Base-by-base conservation (phyloP, 2,113 vertebrate species). In the Pantherophis guttatus region DNA sequence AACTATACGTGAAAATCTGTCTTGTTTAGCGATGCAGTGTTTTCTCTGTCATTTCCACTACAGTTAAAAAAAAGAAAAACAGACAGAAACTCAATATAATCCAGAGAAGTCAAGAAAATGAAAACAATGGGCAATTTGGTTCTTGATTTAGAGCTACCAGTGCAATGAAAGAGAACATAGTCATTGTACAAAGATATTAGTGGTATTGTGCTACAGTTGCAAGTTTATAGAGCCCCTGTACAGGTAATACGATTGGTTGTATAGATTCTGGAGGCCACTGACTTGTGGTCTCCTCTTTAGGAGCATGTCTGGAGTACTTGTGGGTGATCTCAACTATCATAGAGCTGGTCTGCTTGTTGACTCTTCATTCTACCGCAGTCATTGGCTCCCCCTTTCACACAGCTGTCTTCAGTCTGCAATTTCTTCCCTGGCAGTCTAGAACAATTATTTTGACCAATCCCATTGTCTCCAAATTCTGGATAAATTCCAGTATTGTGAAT, bases 11-110 rank as follows among this genome's bases (percentile, higher is more conserved):
- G 70, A 8, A 53, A 53, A 94, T 0, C 12, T 54, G 17, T 6
- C 8, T 29, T 93, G n/a, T 59, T 93, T 57, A 24, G 86, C 52
- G 12, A 24, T 33, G 15, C 0, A 0, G 12, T 92, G 2, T 13
- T 90, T 95, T 95, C 50, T 7, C 57, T 93, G 91, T 29, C 90
- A n/a, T 54, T 91, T 39, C 0, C 44, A 81, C 86, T 86, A 2
- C 90, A 70, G 15, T 93, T 91, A 89, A 87, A 93, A 92, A 10
- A 17, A 33, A 33, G 21, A 54, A 15, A 15, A 15, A 2, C 5
- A 23, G 11, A 81, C 85, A 54, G 54, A 92, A 93, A 54, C 81
- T 12, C 62, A 39, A 6, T 7, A 95, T 93, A 90, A 58, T 81
- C 21, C 52, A 91, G 29, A 55, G 1, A 17, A 13, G 52, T 17